Base-by-base conservation (phyloP, 2,797 vertebrate species). In the Argya squamiceps region DNA sequence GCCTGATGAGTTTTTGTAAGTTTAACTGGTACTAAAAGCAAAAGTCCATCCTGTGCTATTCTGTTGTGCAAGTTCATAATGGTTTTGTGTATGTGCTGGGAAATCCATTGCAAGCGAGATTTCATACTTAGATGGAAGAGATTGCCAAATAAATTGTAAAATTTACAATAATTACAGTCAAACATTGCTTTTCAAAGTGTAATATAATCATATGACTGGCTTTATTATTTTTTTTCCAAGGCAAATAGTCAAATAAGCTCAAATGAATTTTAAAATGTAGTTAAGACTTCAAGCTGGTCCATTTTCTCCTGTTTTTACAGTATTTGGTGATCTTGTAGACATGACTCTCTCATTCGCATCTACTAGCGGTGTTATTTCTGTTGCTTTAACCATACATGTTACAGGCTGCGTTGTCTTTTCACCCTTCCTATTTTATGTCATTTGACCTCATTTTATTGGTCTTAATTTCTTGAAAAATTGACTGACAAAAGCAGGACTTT, bases 81-180 rank as follows among this genome's bases (percentile, higher is more conserved):
- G 82, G 55, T 75, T 92, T 84, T 78, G 58, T 87, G 21, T 78
- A 11, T 83, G n/a, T 91, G 65, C 55, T 94, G 58, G 68, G 87
- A 88, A 86, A 81, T 74, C 44, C 65, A 71, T 88, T 92, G 58
- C 73, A 64, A 91, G 55, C 0, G 4, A 64, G 62, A 44, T 81
- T 88, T 90, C 79, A n/a, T 69, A 50, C 32, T 78, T 41, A 89
- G 43, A 73, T 81, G 63, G 43, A 93, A 88, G 64, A 93, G 93
- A 93, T 93, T 96, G 82, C 87, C 96, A 95, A 95, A 91, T 96
- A 96, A 93, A 69, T 89, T 88, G 82, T 96, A 92, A 95, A 92
- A 94, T 89, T 46, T 84, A 22, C 73, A 84, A 30, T 75, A 84
- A 91, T 77, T 89, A 12, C 30, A 43, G 36, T 43, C 58, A 92